Base-by-base conservation (phyloP, 2,888 invertebrate species). In the Copidosoma aretas region DNA sequence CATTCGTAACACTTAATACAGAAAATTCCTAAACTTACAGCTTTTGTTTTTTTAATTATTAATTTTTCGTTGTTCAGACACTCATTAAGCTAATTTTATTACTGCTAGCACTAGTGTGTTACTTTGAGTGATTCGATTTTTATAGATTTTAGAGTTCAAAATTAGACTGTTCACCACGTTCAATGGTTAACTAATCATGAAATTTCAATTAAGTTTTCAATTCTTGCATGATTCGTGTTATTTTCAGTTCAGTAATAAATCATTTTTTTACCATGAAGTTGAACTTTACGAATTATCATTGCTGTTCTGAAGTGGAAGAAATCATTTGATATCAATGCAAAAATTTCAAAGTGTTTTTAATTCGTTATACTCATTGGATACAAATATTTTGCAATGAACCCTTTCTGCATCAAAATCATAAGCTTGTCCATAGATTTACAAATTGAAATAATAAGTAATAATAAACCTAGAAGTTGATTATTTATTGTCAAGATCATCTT, bases 81-180 rank as follows among this genome's bases (percentile, higher is more conserved):
- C 15, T 46, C 64, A 59, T 60, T 73, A 60, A 64, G 49, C 72
- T 74, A 70, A 69, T 67, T n/a, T n/a, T 63, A 66, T 43, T 67
- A 60, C 67, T 70, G 64, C 49, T 72, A 64, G 71, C 68, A 60
- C 4, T 46, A 46, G 43, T 73, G 68, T 71, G 60, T 73, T 72
- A 72, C 19, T 62, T 64, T 72, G 67, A 72, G 56, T 64, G 62
- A 64, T 21, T 53, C 22, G 54, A 57, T 64, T 72, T 64, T 70
- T 53, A 60, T 64, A 60, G 57, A 65, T 67, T 65, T 66, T 60
- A 21, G 63, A 43, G 5, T 25, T 56, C 5, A 58, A 49, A 21
- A 49, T 41, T 65, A 65, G n/a, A 24, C 60, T 56, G 19, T 25
- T 21, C 19, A 56, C 53, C 22, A 53, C 53, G 15, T 21, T 57